Percentiles rank a stretch among this genome's conserved stretches.
These are phyloP conservation scores for Machimus rusticus DNA, from an alignment of 2,888 invertebrate genomes.

Conservation along the genomic window DNA sequence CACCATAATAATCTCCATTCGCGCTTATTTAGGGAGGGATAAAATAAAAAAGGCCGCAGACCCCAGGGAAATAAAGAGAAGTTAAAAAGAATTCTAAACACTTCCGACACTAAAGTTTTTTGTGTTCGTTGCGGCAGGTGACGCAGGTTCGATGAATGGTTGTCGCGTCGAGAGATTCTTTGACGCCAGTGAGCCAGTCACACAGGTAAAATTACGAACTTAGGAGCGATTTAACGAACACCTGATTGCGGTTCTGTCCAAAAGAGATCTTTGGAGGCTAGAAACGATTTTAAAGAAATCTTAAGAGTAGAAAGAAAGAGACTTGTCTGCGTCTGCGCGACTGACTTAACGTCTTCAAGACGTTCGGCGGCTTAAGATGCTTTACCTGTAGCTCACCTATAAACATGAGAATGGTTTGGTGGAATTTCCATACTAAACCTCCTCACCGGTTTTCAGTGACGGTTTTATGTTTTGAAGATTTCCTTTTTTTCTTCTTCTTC, in stretches of 20 bases:
- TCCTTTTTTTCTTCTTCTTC: neutral
- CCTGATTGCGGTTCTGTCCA: conserved; percentile 21
- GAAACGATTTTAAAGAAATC: neutral
- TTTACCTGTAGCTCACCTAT: neutral
- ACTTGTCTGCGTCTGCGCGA: neutral
- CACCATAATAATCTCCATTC: neutral
- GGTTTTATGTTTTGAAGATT: neutral
- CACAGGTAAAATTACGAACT: neutral
- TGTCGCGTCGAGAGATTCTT: neutral
- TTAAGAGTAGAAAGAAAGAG: neutral
- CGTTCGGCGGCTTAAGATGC: neutral
- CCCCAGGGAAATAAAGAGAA: neutral
- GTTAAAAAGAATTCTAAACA: neutral
- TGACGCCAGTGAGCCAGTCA: neutral
- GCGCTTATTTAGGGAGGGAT: neutral
- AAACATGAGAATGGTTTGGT: conserved; percentile 12
- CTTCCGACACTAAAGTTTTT: neutral
- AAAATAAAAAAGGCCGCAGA: neutral
- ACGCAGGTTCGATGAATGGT: neutral
- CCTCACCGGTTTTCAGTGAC: neutral
- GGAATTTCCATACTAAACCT: conserved; percentile 5
- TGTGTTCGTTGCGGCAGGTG: neutral
- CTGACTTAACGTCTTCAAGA: conserved; percentile 13
- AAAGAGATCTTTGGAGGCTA: neutral
- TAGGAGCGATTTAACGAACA: neutral